A percentile compares a stretch with the other conserved stretches of the same genome.
phyloP scores from a whole-genome alignment of 92 coral and sea anemone species.

The Paramuricea clavata region DNA sequence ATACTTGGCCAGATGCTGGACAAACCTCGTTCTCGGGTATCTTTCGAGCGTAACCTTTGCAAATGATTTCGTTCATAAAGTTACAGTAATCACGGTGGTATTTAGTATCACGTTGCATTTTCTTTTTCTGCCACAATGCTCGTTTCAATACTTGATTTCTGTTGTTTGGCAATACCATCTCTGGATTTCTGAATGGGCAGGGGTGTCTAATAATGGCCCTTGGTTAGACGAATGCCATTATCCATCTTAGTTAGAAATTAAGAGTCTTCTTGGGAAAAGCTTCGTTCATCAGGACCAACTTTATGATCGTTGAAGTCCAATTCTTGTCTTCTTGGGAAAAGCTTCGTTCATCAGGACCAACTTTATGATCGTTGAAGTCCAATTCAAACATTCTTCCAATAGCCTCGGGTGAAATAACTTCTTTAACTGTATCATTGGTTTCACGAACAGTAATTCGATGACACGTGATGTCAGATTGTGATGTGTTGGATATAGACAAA shows the following conservation, averaged over 20 bases:
- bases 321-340: slow-evolving; percentile 71
- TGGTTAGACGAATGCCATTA: slow-evolving; percentile 43
- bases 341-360: too few species aligned
- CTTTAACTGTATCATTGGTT: too few species aligned
- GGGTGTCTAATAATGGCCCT: slow-evolving; percentile 71
- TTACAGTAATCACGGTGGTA: slow-evolving; percentile 58
- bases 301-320: too few species aligned
- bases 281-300: too few species aligned
- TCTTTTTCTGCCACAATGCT: slow-evolving; percentile 63
- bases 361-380: too few species aligned
- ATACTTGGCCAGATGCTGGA: slow-evolving; percentile 52
- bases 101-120: slow-evolving; percentile 51
- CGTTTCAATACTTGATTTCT: slow-evolving; percentile 61
- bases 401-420: too few species aligned
- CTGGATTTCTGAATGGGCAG: slow-evolving; percentile 68
- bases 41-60: slow-evolving; percentile 63
- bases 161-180: slow-evolving; percentile 69
- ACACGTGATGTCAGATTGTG: too few species aligned
- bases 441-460: too few species aligned
- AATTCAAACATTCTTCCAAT: too few species aligned
- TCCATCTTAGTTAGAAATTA: slow-evolving; percentile 58
- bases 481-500: too few species aligned
- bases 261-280: too few species aligned
- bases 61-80: slow-evolving; percentile 62
- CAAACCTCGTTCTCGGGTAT: slow-evolving; percentile 41